A percentile compares a stretch with the other conserved stretches of the same genome.
These are phyloP conservation scores for Agrypnia vestita DNA, from an alignment of 1,140 invertebrate species.

Conservation along the genomic window DNA sequence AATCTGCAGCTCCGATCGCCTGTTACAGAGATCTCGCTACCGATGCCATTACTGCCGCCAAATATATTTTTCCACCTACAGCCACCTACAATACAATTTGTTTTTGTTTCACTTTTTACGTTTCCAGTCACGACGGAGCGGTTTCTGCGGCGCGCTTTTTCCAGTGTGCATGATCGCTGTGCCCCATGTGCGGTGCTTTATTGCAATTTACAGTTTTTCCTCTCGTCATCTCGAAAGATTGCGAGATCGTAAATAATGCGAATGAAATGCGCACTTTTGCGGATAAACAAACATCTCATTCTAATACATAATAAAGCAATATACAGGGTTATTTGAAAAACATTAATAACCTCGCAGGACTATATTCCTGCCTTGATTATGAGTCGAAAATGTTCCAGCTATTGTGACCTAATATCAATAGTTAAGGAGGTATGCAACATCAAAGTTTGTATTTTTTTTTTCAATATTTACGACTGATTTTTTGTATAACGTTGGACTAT, in stretches of 20 bases:
- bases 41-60: slow-evolving; percentile 43
- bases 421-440: too few species aligned
- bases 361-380: too few species aligned
- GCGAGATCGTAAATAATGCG: background rate
- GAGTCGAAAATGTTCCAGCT: too few species aligned
- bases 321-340: too few species aligned
- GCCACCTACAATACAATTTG: slow-evolving; percentile 39
- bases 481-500: too few species aligned
- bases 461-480: too few species aligned
- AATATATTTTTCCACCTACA: slow-evolving; percentile 45
- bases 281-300: too few species aligned
- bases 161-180: slow-evolving; percentile 5
- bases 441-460: too few species aligned
- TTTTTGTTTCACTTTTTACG: slow-evolving; percentile 29
- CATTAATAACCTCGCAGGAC: too few species aligned
- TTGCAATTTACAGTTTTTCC: background rate
- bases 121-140: slow-evolving; percentile 28
- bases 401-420: too few species aligned
- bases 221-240: slow-evolving; percentile 1
- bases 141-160: slow-evolving; percentile 1
- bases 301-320: too few species aligned
- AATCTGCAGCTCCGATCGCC: slow-evolving; percentile 21
- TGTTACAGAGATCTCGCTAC: slow-evolving; percentile 42
- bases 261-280: background rate
- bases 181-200: background rate